Percentiles rank a stretch among this genome's conserved stretches.
Conservation (phyloP, 2,113 vertebrate species). For the Oxyura jamaicensis region DNA sequence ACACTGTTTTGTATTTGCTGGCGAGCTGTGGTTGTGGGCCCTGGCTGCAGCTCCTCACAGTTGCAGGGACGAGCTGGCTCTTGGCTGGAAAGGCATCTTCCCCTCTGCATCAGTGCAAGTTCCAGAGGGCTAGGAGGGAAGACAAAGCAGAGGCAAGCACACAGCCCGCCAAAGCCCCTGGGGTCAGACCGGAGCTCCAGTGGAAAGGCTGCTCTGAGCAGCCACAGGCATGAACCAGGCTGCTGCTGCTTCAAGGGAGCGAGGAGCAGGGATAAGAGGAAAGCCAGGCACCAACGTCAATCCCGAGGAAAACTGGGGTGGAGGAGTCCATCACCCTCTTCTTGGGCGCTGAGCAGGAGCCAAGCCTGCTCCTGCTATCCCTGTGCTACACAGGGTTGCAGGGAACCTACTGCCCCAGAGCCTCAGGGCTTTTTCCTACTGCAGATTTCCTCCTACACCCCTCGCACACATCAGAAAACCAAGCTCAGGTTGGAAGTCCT, state of each 20-base stretch:
- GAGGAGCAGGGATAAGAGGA: not conserved
- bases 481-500: not conserved
- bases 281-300: not conserved
- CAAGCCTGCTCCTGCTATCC: not conserved
- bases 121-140: fast-evolving
- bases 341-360: not conserved
- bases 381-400: not conserved
- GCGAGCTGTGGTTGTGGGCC: not conserved
- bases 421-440: not conserved
- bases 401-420: not conserved
- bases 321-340: not conserved
- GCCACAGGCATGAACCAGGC: not conserved
- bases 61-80: not conserved
- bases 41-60: not conserved
- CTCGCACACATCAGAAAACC: not conserved
- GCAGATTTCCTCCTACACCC: not conserved
- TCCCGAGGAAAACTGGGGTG: not conserved
- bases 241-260: not conserved
- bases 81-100: not conserved
- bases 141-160: not conserved
- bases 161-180: not conserved
- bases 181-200: not conserved
- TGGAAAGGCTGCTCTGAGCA: not conserved
- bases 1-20: not conserved
- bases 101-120: not conserved